Percentiles rank a stretch among this genome's conserved stretches.
Conservation (phyloP, 2,113 vertebrate species). For the Lichenostomus cassidix region DNA sequence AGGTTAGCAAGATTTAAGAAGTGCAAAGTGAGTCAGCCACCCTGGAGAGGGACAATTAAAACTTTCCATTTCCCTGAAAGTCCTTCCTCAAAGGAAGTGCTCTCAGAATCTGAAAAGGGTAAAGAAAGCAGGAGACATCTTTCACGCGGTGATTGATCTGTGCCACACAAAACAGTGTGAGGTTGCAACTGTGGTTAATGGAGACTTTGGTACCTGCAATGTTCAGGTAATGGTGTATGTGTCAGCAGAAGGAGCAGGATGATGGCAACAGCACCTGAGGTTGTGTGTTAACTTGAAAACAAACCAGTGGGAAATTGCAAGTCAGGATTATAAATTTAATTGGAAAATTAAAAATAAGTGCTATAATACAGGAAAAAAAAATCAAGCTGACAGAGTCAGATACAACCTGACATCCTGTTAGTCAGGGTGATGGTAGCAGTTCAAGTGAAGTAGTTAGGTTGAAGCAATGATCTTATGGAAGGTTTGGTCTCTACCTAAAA, state of each 20-base stretch:
- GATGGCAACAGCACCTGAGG: neutral
- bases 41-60: too few relatives aligned
- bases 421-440: too few relatives aligned
- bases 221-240: fast-evolving
- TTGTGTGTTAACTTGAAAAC: neutral
- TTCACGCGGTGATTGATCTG: neutral
- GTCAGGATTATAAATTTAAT: too few relatives aligned
- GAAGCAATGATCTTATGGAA: too few relatives aligned
- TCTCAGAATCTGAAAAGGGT: neutral
- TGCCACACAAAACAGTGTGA: neutral
- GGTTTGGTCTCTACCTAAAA: too few relatives aligned
- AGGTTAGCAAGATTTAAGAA: neutral
- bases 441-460: too few relatives aligned
- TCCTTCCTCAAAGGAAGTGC: neutral
- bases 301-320: too few relatives aligned
- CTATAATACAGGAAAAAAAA: too few relatives aligned
- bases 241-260: neutral
- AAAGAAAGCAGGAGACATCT: neutral
- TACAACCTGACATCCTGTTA: too few relatives aligned
- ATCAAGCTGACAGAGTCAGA: too few relatives aligned
- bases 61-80: neutral
- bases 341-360: too few relatives aligned
- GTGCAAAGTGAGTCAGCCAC: fast-evolving
- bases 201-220: neutral
- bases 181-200: neutral